phyloP scores from a whole-genome alignment of 2,888 invertebrate species.

The Drosophila merina region DNA sequence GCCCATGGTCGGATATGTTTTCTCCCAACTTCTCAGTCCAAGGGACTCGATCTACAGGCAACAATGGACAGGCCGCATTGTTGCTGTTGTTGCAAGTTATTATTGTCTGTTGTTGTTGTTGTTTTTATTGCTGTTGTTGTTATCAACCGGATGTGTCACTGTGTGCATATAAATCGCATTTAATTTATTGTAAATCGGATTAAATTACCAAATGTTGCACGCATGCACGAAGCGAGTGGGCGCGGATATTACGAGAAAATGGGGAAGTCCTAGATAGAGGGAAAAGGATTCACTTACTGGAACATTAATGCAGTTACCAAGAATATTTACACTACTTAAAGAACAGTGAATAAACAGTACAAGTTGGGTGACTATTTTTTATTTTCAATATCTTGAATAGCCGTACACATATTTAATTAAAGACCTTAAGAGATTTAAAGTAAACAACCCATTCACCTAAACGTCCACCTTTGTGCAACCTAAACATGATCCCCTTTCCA shows the following conservation, averaged over 20 bases:
- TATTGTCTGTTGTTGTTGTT: slow-evolving; percentile 57
- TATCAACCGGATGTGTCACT: slow-evolving; percentile 78
- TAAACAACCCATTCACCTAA: not conserved
- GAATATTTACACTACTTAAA: too few relatives aligned
- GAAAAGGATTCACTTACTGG: not conserved
- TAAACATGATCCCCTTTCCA: not conserved
- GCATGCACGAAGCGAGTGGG: slow-evolving; percentile 48
- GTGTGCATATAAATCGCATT: slow-evolving; percentile 80
- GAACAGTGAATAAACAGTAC: too few relatives aligned
- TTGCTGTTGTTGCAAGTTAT: slow-evolving; percentile 57
- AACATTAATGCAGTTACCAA: too few relatives aligned
- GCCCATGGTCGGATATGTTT: not conserved
- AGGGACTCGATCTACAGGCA: slow-evolving; percentile 48
- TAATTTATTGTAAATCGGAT: slow-evolving; percentile 83
- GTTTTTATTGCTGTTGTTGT: slow-evolving; percentile 54
- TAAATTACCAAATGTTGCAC: slow-evolving; percentile 81
- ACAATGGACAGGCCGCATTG: slow-evolving; percentile 66
- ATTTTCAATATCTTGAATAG: not conserved
- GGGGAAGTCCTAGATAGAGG: not conserved
- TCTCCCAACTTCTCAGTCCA: not conserved
- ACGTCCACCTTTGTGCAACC: not conserved
- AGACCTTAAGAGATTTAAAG: slow-evolving; percentile 16
- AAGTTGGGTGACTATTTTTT: too few relatives aligned
- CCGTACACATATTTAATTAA: not conserved
- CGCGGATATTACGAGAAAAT: not conserved